Base-by-base conservation (phyloP, 2,888 invertebrate genomes). In the Yponomeuta malinellus region DNA sequence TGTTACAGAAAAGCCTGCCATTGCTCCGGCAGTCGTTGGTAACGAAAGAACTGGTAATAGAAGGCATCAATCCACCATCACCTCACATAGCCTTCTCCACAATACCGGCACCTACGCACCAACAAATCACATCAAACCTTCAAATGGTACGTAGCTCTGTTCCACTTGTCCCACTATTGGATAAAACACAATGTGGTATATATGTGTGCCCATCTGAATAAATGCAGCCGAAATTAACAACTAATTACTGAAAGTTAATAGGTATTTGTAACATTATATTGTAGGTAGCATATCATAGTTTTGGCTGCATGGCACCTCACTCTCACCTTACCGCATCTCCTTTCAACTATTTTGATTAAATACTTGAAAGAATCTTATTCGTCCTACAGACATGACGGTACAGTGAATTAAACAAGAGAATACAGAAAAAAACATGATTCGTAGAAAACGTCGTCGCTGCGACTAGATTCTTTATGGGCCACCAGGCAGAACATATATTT, bases 51-150 rank as follows among this genome's bases (percentile, higher is more conserved):
- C 93, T 98, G 83, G 94, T 96, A 48, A 99, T 99, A 79, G 98
- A 99, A 77, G 99, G 99, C 15, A 98, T 99, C 79, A 95, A 96
- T 83, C 96, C 98, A 10, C 99, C 98, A 23, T 95, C 97, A 33
- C 93, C 95, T 0, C 86, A 86, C 72, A 75, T 89, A 2, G 90
- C 86, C 0, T 90, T 87, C 75, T 78, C 85, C 0, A 79, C 76
- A 2, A 77, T 86, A 2, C 78, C 84, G 0, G 76, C 83, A 1
- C 48, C 68, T 10, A 43, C 68, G 10, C 48, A 10, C 37, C 86
- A 71, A 33, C 81, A 84, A 0, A 77, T 81, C 1, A 76, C 81
- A 6, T 74, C 81, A 52, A 85, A 87, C 75, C 73, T 86, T 0
- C 85, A 81, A 72, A 77, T 87, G 83, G 87, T 86, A 79, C 76